These are phyloP conservation scores for Heliconius aoede DNA, from an alignment of 2,888 invertebrate genomes.

Conservation along the genomic window DNA sequence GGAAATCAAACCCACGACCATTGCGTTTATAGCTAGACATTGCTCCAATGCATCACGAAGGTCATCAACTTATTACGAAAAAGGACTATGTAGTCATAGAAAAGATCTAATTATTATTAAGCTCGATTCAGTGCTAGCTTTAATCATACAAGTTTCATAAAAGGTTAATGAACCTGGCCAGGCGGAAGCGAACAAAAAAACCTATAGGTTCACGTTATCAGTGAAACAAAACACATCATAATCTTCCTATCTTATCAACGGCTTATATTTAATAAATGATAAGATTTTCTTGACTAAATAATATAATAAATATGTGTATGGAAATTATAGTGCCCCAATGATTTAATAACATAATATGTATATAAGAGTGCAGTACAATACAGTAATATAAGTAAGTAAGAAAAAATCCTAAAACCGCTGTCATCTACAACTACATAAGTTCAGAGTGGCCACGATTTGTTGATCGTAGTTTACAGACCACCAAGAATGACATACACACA, in stretches of 20 bases:
- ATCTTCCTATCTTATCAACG: conserved; percentile 40
- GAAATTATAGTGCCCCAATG: background rate
- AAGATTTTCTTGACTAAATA: conserved; percentile 1
- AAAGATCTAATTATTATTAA: background rate
- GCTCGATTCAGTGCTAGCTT: background rate
- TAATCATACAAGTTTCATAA: background rate
- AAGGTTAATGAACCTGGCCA: conserved; percentile 37
- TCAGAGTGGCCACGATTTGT: no score
- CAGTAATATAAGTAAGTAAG: no score
- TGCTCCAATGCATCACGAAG: background rate
- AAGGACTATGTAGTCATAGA: background rate
- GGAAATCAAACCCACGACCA: background rate
- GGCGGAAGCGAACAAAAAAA: conserved; percentile 35
- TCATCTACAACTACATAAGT: no score
- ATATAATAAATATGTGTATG: conserved; percentile 3
- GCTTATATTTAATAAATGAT: conserved; percentile 14
- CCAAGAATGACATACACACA: no score
- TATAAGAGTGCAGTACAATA: background rate
- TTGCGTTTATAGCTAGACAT: background rate
- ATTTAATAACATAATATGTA: background rate
- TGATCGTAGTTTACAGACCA: no score
- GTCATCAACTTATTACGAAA: background rate
- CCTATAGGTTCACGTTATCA: conserved; percentile 30
- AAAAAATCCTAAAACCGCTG: no score
- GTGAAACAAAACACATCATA: conserved; percentile 39